These are phyloP conservation scores for Gastrophryne carolinensis DNA, from an alignment of 2,797 vertebrate genomes.

Conservation along the genomic window DNA sequence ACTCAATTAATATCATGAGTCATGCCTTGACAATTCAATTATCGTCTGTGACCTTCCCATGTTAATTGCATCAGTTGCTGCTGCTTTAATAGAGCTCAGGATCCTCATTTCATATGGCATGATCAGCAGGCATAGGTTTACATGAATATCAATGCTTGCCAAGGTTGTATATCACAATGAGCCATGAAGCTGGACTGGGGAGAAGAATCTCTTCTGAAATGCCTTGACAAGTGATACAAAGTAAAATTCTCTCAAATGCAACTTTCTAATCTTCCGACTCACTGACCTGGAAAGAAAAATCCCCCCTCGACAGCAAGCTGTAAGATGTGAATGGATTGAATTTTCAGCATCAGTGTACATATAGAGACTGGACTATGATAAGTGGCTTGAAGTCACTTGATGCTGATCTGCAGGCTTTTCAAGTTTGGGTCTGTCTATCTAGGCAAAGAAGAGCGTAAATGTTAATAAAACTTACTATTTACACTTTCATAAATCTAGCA, in stretches of 20 bases:
- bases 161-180: conserved; percentile 3
- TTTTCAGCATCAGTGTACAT: background rate
- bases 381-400: too few species aligned
- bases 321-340: background rate
- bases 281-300: conserved; percentile 8
- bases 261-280: conserved; percentile 25
- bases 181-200: background rate
- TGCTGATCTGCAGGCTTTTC: too few species aligned
- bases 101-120: conserved; percentile 46
- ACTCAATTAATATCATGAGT: conserved; percentile 64
- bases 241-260: conserved; percentile 8
- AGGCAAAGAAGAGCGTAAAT: too few species aligned
- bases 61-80: conserved; percentile 60
- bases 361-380: background rate
- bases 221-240: background rate
- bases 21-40: conserved; percentile 60
- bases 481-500: too few species aligned
- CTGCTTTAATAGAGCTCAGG: conserved; percentile 30
- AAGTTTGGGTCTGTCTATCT: too few species aligned
- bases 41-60: conserved; percentile 56
- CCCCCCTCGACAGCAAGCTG: conserved; percentile 6
- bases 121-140: background rate
- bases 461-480: too few species aligned
- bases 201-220: conserved; percentile 20
- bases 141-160: background rate